These are phyloP conservation scores for Solea solea DNA, from an alignment of 2,113 vertebrate species.

Conservation along the genomic window DNA sequence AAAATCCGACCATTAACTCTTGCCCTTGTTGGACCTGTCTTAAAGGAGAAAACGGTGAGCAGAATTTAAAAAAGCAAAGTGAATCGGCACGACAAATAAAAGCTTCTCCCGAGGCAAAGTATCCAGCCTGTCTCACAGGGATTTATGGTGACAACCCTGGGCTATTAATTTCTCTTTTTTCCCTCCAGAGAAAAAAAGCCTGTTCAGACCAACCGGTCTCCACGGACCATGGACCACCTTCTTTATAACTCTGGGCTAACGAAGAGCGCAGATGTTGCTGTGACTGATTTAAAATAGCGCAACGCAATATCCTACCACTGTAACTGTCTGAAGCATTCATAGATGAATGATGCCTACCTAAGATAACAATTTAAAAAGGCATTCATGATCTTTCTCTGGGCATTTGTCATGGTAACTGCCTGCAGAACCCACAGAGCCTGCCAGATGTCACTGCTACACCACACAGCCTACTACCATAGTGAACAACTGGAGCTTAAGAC, in stretches of 20 bases:
- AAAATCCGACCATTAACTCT: slow-evolving; percentile 23
- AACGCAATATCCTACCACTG: neutral
- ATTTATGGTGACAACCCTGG: slow-evolving; percentile 57
- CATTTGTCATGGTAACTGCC: neutral
- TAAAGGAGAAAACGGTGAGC: slow-evolving; percentile 21
- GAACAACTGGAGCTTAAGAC: neutral
- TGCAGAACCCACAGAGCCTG: slow-evolving; percentile 38
- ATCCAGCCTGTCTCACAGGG: slow-evolving; percentile 26
- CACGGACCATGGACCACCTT: slow-evolving; percentile 31
- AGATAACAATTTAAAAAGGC: neutral
- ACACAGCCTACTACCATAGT: neutral
- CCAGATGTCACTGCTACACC: slow-evolving; percentile 47
- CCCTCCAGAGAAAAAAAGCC: slow-evolving; percentile 22
- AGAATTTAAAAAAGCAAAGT: slow-evolving; percentile 51
- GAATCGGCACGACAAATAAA: slow-evolving; percentile 40
- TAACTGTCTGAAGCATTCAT: slow-evolving; percentile 1
- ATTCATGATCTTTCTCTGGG: neutral
- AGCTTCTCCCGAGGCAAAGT: neutral
- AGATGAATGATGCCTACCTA: neutral
- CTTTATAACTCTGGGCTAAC: slow-evolving; percentile 49
- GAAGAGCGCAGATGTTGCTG: slow-evolving; percentile 50
- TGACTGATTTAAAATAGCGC: slow-evolving; percentile 18
- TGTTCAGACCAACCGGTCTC: slow-evolving; percentile 42
- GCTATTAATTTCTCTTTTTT: slow-evolving; percentile 51
- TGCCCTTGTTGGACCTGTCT: slow-evolving; percentile 11